A percentile compares a stretch with the other conserved stretches of the same genome.
Evolutionary conservation across 2,113 vertebrate genomes (phyloP).

Genomic region (Gobio gobio): DNA sequence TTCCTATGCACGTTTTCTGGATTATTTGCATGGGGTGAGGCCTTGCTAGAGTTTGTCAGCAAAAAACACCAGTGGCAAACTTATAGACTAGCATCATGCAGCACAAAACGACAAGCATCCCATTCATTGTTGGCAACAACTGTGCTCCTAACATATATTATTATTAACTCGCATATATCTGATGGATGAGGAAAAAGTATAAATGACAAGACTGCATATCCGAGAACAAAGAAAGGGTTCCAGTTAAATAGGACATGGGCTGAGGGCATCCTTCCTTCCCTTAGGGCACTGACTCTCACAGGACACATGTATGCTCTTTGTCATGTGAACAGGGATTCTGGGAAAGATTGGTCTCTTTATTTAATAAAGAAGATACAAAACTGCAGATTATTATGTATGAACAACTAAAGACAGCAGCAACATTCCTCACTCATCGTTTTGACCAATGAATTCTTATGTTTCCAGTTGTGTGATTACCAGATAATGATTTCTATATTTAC

Average conservation of each 20-base stretch:
- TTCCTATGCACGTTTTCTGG: neutral
- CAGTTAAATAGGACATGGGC: neutral
- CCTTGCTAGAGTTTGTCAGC: neutral
- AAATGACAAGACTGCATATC: neutral
- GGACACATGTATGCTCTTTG: neutral
- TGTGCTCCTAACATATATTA: neutral
- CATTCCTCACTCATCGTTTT: no score
- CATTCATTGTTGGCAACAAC: neutral
- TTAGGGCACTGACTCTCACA: conserved; percentile 5
- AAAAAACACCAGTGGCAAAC: neutral
- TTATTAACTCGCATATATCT: neutral
- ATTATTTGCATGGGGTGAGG: conserved; percentile 31
- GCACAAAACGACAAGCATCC: neutral
- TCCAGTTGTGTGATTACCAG: neutral
- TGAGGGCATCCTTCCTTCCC: conserved; percentile 6
- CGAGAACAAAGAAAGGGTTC: conserved; percentile 2
- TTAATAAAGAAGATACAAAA: neutral
- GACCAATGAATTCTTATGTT: neutral
- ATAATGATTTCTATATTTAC: neutral
- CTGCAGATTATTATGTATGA: neutral
- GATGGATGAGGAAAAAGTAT: neutral
- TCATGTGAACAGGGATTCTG: neutral
- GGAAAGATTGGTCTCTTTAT: neutral
- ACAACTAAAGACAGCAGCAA: neutral
- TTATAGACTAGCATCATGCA: neutral